Percentiles rank a stretch among this genome's conserved stretches.
phyloP scores from a whole-genome alignment of 2,797 vertebrate species.

The Semaprochilodus insignis region DNA sequence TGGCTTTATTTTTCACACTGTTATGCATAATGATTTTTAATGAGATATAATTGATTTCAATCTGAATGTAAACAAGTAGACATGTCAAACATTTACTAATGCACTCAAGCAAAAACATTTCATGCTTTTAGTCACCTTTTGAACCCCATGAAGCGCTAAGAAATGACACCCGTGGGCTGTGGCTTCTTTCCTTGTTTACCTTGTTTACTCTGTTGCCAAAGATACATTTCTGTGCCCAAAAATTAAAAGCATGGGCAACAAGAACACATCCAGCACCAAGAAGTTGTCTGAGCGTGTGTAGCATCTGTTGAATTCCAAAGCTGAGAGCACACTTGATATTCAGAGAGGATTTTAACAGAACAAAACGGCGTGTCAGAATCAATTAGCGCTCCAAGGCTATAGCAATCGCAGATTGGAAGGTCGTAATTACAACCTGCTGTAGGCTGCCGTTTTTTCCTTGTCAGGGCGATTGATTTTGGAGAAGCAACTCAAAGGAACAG shows the following conservation, averaged over 20 bases:
- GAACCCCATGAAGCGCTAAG: background rate
- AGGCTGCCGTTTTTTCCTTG: conserved; percentile 23
- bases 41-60: conserved; percentile 3
- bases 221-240: conserved; percentile 2
- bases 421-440: conserved; percentile 58
- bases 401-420: conserved; percentile 54
- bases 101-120: background rate
- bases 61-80: background rate
- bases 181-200: conserved; percentile 24
- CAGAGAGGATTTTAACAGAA: conserved; percentile 54
- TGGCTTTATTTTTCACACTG: conserved; percentile 1
- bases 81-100: conserved; percentile 3
- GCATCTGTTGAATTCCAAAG: conserved; percentile 48
- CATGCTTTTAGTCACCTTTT: background rate
- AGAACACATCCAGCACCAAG: background rate
- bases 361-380: conserved; percentile 57
- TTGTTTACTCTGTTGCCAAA: conserved; percentile 8
- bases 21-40: conserved; percentile 12
- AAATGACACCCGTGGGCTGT: background rate
- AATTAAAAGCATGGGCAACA: background rate
- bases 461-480: conserved; percentile 42
- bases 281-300: conserved; percentile 31
- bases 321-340: conserved; percentile 53
- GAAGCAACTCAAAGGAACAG: conserved; percentile 38
- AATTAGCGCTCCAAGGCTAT: conserved; percentile 53